Evolutionary conservation across 1,140 invertebrate genomes (phyloP), one percentile per base, ranked within the genome.

Genomic region (Diuraphis noxia): DNA sequence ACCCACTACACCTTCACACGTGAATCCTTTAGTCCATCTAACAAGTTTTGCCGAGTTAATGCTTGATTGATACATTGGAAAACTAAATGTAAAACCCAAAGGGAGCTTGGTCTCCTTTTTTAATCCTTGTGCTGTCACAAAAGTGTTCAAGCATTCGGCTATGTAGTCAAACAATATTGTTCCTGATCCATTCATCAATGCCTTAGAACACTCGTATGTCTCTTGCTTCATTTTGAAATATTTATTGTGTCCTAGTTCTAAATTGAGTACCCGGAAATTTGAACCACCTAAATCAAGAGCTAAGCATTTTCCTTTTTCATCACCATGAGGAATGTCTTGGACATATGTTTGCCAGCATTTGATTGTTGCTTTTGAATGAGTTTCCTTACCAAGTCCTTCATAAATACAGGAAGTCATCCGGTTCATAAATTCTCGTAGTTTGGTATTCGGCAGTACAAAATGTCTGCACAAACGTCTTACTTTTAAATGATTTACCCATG

Each of bases 291-390:
- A 94, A 93, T 97, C 97, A 25, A 98, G 94, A 5, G 97, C 96
- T 92, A 98, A 93, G 93, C 95, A 97, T 77, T 96, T 94, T 10
- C 97, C 97, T 92, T 94, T 93, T 94, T 97, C 96, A 95, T 77
- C 46, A 89, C 92, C 90, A n/a, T 49, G 88, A 19, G 96, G 96
- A 40, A 96, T 94, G 88, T 95, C 94, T 92, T 95, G 94, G 38
- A 99, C 98, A 93, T 98, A 99, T 0, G 99, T 99, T 21, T 97
- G 97, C 94, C 97, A 99, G 94, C 97, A 97, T 94, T 99, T 99
- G 10, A 99, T 96, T 88, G 96, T 96, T 1, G 98, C 84, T 34
- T 95, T 94, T 0, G 95, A 94, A 93, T 99, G 97, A 10, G 96
- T 97, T 30, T 96, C 93, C 93, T 96, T 96, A 3, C 95, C 94